Percentiles rank a stretch among this genome's conserved stretches.
These are phyloP conservation scores for Staurois parvus DNA, from an alignment of 2,797 vertebrate genomes.

Conservation along the genomic window DNA sequence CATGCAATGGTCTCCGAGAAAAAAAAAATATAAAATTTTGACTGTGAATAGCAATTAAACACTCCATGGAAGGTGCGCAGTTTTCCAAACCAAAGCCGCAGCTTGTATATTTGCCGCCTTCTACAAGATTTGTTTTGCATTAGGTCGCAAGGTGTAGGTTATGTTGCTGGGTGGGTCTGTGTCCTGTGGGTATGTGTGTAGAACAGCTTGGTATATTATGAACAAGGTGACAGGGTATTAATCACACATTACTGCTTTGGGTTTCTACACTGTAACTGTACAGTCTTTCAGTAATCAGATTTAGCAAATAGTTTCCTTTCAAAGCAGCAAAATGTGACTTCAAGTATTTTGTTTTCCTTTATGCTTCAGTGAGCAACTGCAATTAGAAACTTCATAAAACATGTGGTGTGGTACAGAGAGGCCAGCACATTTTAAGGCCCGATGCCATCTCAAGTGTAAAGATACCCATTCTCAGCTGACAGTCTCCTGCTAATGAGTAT, in stretches of 20 bases:
- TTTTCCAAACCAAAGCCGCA: conserved; percentile 38
- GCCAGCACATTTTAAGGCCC: conserved; percentile 26
- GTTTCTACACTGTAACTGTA: conserved; percentile 47
- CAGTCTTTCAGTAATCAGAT: conserved; percentile 58
- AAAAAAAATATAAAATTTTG: background rate
- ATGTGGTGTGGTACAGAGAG: conserved; percentile 28
- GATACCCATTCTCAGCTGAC: conserved; percentile 24
- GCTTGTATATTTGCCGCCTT: conserved; percentile 31
- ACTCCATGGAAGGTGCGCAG: conserved; percentile 29
- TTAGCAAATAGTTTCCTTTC: conserved; percentile 56
- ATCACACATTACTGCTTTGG: conserved; percentile 53
- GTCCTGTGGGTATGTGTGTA: conserved; percentile 27
- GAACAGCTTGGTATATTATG: conserved; percentile 45
- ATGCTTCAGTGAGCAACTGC: conserved; percentile 51
- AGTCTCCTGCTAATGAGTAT: conserved; percentile 50
- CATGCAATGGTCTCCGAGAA: background rate
- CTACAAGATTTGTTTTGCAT: conserved; percentile 49
- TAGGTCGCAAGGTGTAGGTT: conserved; percentile 45
- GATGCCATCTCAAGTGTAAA: conserved; percentile 48
- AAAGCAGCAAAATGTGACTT: conserved; percentile 62
- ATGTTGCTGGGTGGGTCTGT: conserved; percentile 26
- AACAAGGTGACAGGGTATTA: conserved; percentile 45
- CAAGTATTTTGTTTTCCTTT: conserved; percentile 58
- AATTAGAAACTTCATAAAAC: conserved; percentile 42
- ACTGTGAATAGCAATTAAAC: conserved; percentile 44